phyloP scores from a whole-genome alignment of 2,797 vertebrate genomes.

The Bradypodion pumilum region DNA sequence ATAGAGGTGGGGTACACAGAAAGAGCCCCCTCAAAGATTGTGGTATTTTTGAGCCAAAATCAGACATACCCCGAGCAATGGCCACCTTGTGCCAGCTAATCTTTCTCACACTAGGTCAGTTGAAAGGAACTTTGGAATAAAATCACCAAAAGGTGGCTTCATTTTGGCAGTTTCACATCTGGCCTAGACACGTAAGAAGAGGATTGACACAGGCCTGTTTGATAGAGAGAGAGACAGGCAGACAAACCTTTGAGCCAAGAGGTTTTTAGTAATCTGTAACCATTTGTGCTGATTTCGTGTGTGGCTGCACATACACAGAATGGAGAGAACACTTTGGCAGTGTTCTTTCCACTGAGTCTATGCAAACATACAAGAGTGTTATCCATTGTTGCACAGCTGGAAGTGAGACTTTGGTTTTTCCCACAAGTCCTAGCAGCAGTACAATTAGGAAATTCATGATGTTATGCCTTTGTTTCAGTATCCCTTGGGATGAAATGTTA shows the following conservation, averaged over 20 bases:
- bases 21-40: too few species aligned
- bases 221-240: neutral
- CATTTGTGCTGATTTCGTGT: conserved; percentile 53
- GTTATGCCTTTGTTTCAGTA: conserved; percentile 59
- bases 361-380: conserved; percentile 67
- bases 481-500: conserved; percentile 67
- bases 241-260: neutral
- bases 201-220: conserved; percentile 50
- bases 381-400: conserved; percentile 69
- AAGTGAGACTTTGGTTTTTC: conserved; percentile 59
- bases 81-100: too few species aligned
- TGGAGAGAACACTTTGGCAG: conserved; percentile 41
- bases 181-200: too few species aligned
- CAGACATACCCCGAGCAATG: too few species aligned
- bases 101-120: too few species aligned
- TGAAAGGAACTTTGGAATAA: too few species aligned
- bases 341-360: conserved; percentile 52
- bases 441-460: conserved; percentile 53
- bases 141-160: too few species aligned
- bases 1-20: too few species aligned
- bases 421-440: conserved; percentile 51
- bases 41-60: too few species aligned
- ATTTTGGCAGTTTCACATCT: too few species aligned
- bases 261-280: conserved; percentile 2
- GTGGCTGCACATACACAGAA: conserved; percentile 41